Evolutionary conservation across 2,113 vertebrate species (phyloP), one percentile per base, ranked within the genome.

Genomic region (Erinaceus europaeus): DNA sequence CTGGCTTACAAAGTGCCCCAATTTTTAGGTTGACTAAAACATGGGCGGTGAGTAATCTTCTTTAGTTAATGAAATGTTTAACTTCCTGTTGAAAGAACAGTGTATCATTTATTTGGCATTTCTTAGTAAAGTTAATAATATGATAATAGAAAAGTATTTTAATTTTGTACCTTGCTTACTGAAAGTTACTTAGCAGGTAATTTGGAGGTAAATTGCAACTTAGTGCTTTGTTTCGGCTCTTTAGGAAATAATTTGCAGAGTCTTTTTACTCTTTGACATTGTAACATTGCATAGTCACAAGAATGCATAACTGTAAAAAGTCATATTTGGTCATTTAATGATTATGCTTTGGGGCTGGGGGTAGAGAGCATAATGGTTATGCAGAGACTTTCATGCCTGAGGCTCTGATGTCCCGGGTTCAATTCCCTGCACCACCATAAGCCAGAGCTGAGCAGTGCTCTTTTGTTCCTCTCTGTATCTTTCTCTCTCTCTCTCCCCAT

Each of bases 21-120:
- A 99, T 99, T 96, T 99, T 98, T 97, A 98, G 99, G 94, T 97
- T 99, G 68, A 97, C 97, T 77, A 99, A 99, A 97, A 99, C 99
- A 0, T 99, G 99, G 99, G 99, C 99, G 97, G 99, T 99, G 92
- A 99, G 99, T 98, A 90, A 90, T 52, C 36, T 86, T 80, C 36
- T 6, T 21, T 36, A 44, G 38, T 42, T 75, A 77, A 69, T 67
- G 52, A 74, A 71, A 82, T 21, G 25, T 74, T 90, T 55, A 59
- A 59, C 52, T 89, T 84, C 32, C 59, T 55, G 2, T 62, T 34
- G 9, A 86, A 80, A 40, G 91, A 71, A 68, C 77, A 17, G 20
- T 53, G 38, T 59, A 59, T 64, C 78, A 2, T 27, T 46, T 78
- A 62, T 74, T 82, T 75, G 90, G 14, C 59, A 82, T 29, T 34